phyloP scores from a whole-genome alignment of 2,113 vertebrate species.

The Meleagris gallopavo region DNA sequence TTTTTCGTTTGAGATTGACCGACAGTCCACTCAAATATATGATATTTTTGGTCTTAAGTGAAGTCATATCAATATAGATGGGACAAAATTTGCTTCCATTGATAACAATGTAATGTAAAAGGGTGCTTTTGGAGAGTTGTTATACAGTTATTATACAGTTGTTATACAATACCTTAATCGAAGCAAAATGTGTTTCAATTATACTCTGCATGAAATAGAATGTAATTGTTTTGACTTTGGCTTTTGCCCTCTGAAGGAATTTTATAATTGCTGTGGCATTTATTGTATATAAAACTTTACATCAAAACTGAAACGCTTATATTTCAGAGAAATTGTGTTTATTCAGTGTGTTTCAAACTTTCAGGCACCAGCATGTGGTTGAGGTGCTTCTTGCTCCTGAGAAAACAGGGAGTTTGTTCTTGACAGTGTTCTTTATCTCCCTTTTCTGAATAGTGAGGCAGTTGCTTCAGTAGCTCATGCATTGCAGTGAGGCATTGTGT shows the following conservation, averaged over 20 bases:
- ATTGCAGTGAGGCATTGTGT: not conserved
- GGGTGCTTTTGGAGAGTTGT: not conserved
- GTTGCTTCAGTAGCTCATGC: not conserved
- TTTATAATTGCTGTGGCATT: not conserved
- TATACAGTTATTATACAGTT: not conserved
- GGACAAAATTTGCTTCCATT: not conserved
- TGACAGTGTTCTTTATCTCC: not conserved
- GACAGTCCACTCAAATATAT: not conserved
- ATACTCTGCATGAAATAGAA: not conserved
- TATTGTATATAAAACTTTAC: not conserved
- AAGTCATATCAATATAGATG: not conserved
- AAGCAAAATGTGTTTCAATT: not conserved
- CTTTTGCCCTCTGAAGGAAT: not conserved
- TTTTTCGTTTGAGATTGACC: not conserved
- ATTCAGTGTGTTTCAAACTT: not conserved
- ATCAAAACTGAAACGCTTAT: not conserved
- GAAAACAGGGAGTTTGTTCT: not conserved
- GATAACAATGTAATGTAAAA: not conserved
- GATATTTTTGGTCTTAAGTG: not conserved
- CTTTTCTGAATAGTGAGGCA: not conserved
- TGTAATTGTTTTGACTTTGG: not conserved
- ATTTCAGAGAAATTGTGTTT: not conserved
- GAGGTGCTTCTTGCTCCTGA: not conserved
- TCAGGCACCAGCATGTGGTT: not conserved
- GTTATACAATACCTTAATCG: not conserved